Base-by-base conservation (phyloP, 2,113 vertebrate genomes). In the Nycticryphes semicollaris region DNA sequence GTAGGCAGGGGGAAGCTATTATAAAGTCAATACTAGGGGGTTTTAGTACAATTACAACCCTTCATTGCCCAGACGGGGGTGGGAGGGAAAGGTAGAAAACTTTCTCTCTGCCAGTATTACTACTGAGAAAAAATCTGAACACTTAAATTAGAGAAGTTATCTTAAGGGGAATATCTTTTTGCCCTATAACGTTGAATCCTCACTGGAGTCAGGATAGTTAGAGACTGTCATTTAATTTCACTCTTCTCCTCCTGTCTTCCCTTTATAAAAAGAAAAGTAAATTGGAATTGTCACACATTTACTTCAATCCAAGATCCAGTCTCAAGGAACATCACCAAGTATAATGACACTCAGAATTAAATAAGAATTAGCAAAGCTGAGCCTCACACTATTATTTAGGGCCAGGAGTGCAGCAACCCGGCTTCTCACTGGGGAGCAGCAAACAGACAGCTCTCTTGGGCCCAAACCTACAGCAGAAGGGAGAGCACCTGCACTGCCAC, bases 41-140 rank as follows among this genome's bases (percentile, higher is more conserved):
- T 23, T 78, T 93, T 87, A 87, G 50, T 78, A 80, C 87, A 96
- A 96, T 92, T 87, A 94, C 80, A 95, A 87, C 68, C 48, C 66
- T 37, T 92, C 68, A 57, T 37, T 62, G 83, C 80, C 86, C 66
- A 90, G 43, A 67, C 68, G 66, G 56, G 64, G 67, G n/a, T n/a
- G 35, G 2, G 41, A 7, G 0, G 69, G 33, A 73, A 47, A 6
- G 0, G 24, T 57, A 73, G 68, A 17, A 77, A 90, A 93, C 64
- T 75, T 94, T 85, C 63, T 91, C n/a, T 92, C 83, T 73, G 66
- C 41, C 35, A 89, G 54, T 77, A 90, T 94, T 92, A 85, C 77
- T 87, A 56, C 30, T 45, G 41, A 84, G 78, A 88, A 93, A 88
- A 95, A 95, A 57, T 19, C 16, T 27, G 41, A 94, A 67, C 31